phyloP scores from a whole-genome alignment of 2,797 vertebrate species.

The Gouania willdenowi region DNA sequence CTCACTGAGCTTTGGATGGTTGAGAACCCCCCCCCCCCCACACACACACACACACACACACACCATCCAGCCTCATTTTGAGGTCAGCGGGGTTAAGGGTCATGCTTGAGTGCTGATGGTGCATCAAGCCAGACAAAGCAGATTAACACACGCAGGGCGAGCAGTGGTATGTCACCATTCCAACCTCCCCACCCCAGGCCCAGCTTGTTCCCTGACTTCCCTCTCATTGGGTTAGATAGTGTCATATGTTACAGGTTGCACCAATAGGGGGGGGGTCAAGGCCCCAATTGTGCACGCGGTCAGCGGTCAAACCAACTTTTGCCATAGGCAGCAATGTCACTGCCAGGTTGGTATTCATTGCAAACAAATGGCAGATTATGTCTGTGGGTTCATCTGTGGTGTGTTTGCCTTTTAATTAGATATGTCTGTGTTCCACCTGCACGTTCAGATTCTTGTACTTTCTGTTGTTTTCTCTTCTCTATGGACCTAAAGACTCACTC shows the following conservation, averaged over 20 bases:
- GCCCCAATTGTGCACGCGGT: slow-evolving; percentile 38
- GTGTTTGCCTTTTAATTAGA: background rate
- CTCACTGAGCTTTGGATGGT: background rate
- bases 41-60: too few species aligned
- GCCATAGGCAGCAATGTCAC: slow-evolving; percentile 28
- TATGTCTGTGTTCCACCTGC: background rate
- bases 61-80: slow-evolving; percentile 23
- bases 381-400: background rate
- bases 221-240: slow-evolving; percentile 47
- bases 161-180: slow-evolving; percentile 47
- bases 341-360: slow-evolving; percentile 31
- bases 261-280: slow-evolving; percentile 60
- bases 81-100: slow-evolving; percentile 50
- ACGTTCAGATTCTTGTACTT: slow-evolving; percentile 1
- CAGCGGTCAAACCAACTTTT: slow-evolving; percentile 46
- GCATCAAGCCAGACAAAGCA: slow-evolving; percentile 66
- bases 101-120: slow-evolving; percentile 61
- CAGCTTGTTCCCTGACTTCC: slow-evolving; percentile 20
- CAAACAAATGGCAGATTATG: slow-evolving; percentile 24
- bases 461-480: background rate
- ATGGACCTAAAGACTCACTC: background rate
- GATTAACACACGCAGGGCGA: slow-evolving; percentile 43
- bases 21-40: background rate
- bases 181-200: slow-evolving; percentile 6
- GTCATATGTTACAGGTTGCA: slow-evolving; percentile 54